Percentiles rank a stretch among this genome's conserved stretches.
Evolutionary conservation across 2,888 invertebrate species (phyloP).

Genomic region (Leptinotarsa peninsularis): DNA sequence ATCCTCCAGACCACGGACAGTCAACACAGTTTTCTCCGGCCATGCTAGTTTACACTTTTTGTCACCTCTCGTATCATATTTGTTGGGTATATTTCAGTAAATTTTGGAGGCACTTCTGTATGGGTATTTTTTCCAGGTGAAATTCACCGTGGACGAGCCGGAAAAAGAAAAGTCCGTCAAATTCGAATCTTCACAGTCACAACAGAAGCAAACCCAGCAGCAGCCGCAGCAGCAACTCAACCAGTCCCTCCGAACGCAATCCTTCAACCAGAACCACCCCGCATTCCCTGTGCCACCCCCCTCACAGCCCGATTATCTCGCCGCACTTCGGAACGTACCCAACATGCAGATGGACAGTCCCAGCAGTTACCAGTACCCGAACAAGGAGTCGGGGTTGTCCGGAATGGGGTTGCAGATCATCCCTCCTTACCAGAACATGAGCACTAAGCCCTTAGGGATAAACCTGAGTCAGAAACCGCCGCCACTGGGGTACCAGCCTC

Average conservation of each 20-base stretch:
- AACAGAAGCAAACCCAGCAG: slow-evolving; percentile 22
- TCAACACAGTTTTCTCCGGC: no score
- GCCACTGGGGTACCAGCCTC: background rate
- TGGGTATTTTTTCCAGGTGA: slow-evolving; percentile 55
- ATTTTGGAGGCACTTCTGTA: no score
- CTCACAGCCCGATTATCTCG: slow-evolving; percentile 54
- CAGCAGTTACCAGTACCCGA: slow-evolving; percentile 45
- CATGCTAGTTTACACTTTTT: no score
- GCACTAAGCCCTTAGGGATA: slow-evolving; percentile 24
- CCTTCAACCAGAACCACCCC: slow-evolving; percentile 55
- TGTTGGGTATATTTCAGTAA: no score
- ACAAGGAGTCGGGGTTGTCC: slow-evolving; percentile 37
- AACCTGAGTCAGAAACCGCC: slow-evolving; percentile 35
- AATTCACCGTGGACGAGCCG: slow-evolving; percentile 61
- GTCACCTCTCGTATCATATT: no score
- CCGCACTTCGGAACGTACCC: slow-evolving; percentile 54
- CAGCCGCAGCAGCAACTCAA: slow-evolving; percentile 43
- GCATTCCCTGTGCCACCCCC: slow-evolving; percentile 46
- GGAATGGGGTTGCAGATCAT: slow-evolving; percentile 42
- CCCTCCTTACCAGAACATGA: slow-evolving; percentile 42
- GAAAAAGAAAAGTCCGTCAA: slow-evolving; percentile 57
- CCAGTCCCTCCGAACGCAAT: slow-evolving; percentile 50
- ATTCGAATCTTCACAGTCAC: slow-evolving; percentile 47
- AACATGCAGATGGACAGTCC: slow-evolving; percentile 46
- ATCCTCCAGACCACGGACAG: no score